These are phyloP conservation scores for Caenorhabditis briggsae DNA, from an alignment of 1,140 invertebrate species.

Conservation along the genomic window DNA sequence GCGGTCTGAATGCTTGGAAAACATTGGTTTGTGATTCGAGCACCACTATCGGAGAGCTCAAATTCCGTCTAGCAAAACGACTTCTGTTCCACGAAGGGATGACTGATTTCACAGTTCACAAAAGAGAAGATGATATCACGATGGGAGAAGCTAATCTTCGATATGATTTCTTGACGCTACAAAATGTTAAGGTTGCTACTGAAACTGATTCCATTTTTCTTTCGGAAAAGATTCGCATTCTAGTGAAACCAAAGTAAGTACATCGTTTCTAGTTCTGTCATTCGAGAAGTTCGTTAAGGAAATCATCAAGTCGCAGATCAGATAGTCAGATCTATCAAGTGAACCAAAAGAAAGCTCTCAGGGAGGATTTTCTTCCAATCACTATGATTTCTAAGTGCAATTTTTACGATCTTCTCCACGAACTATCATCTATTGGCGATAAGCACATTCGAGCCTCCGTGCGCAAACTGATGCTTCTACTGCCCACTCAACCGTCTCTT, in stretches of 20 bases:
- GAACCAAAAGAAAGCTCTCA: conserved; percentile 17
- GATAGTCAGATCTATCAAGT: neutral
- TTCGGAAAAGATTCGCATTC: conserved; percentile 22
- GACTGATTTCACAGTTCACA: conserved; percentile 23
- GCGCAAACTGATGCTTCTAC: neutral
- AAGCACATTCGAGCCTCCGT: conserved; percentile 28
- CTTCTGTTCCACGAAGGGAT: conserved; percentile 4
- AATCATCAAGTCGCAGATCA: conserved; percentile 1
- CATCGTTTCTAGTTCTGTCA: neutral
- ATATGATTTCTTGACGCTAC: conserved; percentile 24
- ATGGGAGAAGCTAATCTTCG: conserved; percentile 41
- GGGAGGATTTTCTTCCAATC: conserved; percentile 24
- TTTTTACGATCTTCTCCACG: conserved; percentile 23
- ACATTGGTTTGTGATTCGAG: conserved; percentile 31
- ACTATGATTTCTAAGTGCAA: conserved; percentile 15
- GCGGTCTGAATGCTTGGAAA: conserved; percentile 30
- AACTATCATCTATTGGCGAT: conserved; percentile 16
- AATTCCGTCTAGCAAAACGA: conserved; percentile 27
- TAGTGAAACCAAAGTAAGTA: conserved; percentile 21
- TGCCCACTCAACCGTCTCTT: conserved; percentile 22
- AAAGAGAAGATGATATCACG: conserved; percentile 36
- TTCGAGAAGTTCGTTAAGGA: neutral
- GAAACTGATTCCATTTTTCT: conserved; percentile 37
- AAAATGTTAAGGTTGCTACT: conserved; percentile 13
- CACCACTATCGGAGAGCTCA: conserved; percentile 32